Evolutionary conservation across 2,113 vertebrate species (phyloP), one percentile per base, ranked within the genome.

Genomic region (Toxostoma redivivum): DNA sequence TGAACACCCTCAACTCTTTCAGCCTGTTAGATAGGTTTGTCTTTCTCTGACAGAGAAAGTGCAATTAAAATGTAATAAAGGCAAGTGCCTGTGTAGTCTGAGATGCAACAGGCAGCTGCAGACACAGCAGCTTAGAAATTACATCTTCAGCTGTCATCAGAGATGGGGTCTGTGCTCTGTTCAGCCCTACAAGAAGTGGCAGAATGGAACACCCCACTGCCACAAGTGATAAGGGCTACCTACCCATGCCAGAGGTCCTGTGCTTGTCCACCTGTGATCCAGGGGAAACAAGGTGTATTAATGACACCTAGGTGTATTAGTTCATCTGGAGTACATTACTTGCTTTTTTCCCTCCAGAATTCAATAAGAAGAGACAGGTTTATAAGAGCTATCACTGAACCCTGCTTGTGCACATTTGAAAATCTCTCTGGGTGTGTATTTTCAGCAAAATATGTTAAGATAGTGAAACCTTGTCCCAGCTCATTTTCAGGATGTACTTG

Each of bases 221-320:
- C 42, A 38, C 24, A 40, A 64, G 44, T 9, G 20, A 12, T 40
- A 13, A 56, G 27, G 51, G 18, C 48, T 66, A 23, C 38, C 30
- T 24, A 10, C 11, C n/a, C 2, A 0, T 21, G 23, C n/a, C 66
- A 33, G 17, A 64, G 31, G n/a, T 51, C 13, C 44, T 77, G n/a
- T 2, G 2, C 13, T 58, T 58, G 50, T 58, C 24, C 19, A 4
- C 51, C 42, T 3, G 2, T 81, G 58, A 37, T 72, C 50, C 58
- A 72, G 22, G n/a, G 31, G 12, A 64, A 88, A 67, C 12, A 11
- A 77, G 10, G 12, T 14, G 7, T 11, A 28, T 38, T 27, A 54
- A 33, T 21, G 64, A 28, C 27, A 51, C 5, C 21, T 11, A 11
- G 21, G 25, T 0, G 0, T 31, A 47, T 35, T 35, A 21, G 2